Evolutionary conservation across 1,140 invertebrate genomes (phyloP), one percentile per base, ranked within the genome.

Genomic region (Wasmannia auropunctata): DNA sequence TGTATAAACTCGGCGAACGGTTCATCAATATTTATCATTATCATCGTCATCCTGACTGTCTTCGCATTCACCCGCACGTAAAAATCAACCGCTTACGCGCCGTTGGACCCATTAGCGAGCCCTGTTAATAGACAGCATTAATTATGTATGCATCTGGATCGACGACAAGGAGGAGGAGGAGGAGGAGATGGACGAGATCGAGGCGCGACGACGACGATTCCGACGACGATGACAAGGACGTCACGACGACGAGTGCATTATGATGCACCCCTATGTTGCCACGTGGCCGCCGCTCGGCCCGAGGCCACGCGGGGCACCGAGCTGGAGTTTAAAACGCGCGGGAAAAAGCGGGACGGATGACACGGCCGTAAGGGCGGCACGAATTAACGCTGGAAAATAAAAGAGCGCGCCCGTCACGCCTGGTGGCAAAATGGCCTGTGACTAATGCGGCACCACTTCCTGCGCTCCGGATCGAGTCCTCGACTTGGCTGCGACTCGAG

Each of bases 351-450:
- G 90, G 28, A 46, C 63, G 85, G 69, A 70, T 74, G 65, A 76
- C 31, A 62, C 31, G n/a, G 69, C 49, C 72, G 76, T 85, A 87
- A 79, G 87, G 81, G 84, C 85, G 86, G 85, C 87, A 90, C 90
- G 92, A 94, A 95, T 95, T 94, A 94, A 94, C 94, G 92, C 92
- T 93, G 63, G 81, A 87, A 88, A 91, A 93, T 91, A 91, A 94
- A 94, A 93, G 89, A 93, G 90, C 91, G 91, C 91, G 87, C 90
- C 85, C 93, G 94, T 94, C 94, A 95, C 94, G 94, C 93, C 92
- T 94, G 94, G 91, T 94, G 91, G 91, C 90, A 95, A 94, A 95
- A 95, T 95, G 93, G 93, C 88, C 93, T 94, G 94, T 95, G 93
- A 95, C 94, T 95, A 95, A 95, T 94, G 92, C 91, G 80, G 86